Base-by-base conservation (phyloP, 2,888 invertebrate species). In the Alcis repandata region DNA sequence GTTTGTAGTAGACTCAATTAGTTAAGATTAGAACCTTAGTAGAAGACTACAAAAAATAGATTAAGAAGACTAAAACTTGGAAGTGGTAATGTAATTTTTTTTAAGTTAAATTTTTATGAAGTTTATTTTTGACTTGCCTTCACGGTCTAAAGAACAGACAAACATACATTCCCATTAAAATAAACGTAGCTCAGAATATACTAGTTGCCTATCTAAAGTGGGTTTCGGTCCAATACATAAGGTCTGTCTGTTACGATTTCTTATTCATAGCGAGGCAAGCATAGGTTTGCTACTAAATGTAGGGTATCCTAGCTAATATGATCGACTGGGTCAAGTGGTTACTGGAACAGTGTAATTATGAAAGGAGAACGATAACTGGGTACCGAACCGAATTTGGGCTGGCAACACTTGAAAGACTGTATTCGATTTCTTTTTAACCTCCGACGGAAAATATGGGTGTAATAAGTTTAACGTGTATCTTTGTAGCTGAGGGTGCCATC, bases 321-420 rank as follows among this genome's bases (percentile, higher is more conserved):
- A 17, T 32, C 32, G 11, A 33, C 32, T 49, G 11, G 48, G 48
- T 49, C 48, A 49, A 49, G 48, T 49, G 48, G 48, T 9, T 6
- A 46, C 48, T 27, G 17, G 32, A 49, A 17, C 32, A 4, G 27
- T 33, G 49, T 56, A 36, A 41, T 41, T 54, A 62, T 15, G 32
- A 49, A 7, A 32, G 32, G 48, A 49, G 32, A 15, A 13, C 32
- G 48, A 17, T 49, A 32, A 49, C 32, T 49, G 17, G 22, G 15
- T 15, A 15, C n/a, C 15, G 15, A n/a, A 13, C 8, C 11, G 11
- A n/a, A 38, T 9, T 10, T 38, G 13, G 2, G 13, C 15, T 6
- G n/a, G n/a, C 13, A 38, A 38, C 6, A 1, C 17, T 41, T 0
- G 17, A 41, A 17, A 9, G n/a, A 40, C 40, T 41, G 0, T 2